Conservation (phyloP, 1,140 invertebrate genomes). For the Magallana angulata region DNA sequence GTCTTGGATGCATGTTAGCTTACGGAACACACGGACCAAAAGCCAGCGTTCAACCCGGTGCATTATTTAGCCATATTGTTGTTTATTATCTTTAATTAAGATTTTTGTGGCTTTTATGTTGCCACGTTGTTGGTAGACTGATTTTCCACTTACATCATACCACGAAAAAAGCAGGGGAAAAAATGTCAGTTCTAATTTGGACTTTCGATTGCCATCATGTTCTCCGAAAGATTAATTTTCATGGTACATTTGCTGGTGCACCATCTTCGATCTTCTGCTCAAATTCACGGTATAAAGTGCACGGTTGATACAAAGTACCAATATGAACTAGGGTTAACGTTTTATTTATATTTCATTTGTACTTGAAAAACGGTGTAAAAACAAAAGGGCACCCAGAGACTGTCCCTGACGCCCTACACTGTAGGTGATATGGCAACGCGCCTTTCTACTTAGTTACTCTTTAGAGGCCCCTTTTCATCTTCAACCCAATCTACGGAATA, state of each 20-base stretch:
- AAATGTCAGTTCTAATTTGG: neutral
- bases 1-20: neutral
- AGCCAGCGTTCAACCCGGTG: neutral
- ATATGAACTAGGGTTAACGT: neutral
- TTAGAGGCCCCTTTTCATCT: neutral
- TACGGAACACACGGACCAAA: neutral
- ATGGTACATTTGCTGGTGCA: neutral
- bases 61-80: neutral
- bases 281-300: neutral
- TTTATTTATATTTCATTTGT: neutral
- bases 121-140: neutral
- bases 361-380: neutral
- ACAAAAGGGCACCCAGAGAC: neutral
- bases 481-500: neutral
- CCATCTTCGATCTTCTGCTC: neutral
- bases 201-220: neutral
- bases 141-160: neutral
- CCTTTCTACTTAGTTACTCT: neutral
- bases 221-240: neutral
- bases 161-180: neutral
- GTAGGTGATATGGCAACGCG: neutral
- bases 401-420: neutral
- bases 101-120: neutral
- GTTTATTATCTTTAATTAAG: slow-evolving; percentile 20
- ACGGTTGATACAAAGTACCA: neutral